Base-by-base conservation (phyloP, 2,797 vertebrate species). In the Antennarius maculatus region DNA sequence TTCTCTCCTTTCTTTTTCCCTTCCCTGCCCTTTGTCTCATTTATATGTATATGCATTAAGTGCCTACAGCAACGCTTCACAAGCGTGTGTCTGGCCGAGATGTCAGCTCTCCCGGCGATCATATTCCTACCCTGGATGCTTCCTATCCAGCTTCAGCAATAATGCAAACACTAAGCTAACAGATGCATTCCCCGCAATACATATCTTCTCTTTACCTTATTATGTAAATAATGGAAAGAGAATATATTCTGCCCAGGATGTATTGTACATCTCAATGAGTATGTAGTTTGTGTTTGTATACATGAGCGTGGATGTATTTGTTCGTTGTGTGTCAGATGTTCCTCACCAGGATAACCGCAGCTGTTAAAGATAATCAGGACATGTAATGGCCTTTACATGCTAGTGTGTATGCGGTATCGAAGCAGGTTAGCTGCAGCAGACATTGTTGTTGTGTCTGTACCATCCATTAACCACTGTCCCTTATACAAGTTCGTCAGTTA, bases 1-100 rank as follows among this genome's bases (percentile, higher is more conserved):
- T 79, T 81, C 80, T 76, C 66, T 77, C 68, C 69, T 69, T 81
- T 76, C 67, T 79, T 18, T 23, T 74, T 66, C 68, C 71, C 28
- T 61, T 61, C 61, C 53, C 48, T 55, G 77, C 74, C 67, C 71
- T 79, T 82, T 69, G 61, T 84, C 88, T 79, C 79, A 84, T 89
- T 87, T 88, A 67, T 88, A 90, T 92, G 88, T 87, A 80, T 89
- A 81, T 91, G 88, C 91, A 88, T 89, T 51, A 79, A 79, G 71
- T 61, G 86, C 86, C 89, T 89, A 90, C 88, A 90, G 87, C 83
- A 41, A 82, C 61, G 80, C 85, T 86, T 74, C 76, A 81, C 71
- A 71, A 74, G 81, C 50, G 59, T 49, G 67, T 71, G 57, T 84
- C 74, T 37, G 76, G 76, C 79, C 37, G 54, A 54, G 81, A 79